These are phyloP conservation scores for Eonycteris spelaea DNA, from an alignment of 2,113 vertebrate genomes.

Conservation along the genomic window DNA sequence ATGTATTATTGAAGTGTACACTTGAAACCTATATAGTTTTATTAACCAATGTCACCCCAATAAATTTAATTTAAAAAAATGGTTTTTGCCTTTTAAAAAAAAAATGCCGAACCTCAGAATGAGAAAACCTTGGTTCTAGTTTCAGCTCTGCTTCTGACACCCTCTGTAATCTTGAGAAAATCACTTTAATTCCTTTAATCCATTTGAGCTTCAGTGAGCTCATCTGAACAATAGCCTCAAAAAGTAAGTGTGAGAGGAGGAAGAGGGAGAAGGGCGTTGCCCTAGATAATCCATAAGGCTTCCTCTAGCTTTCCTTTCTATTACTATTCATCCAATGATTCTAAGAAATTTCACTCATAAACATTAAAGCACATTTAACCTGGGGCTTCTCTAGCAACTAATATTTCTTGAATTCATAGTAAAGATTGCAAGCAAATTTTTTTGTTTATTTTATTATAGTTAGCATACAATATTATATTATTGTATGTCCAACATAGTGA, in stretches of 20 bases:
- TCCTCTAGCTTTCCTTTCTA: background rate
- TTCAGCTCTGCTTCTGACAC: background rate
- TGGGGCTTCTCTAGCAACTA: background rate
- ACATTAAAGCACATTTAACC: background rate
- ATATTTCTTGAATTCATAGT: too few species aligned
- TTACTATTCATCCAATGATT: background rate
- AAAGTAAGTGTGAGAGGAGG: background rate
- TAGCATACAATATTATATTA: too few species aligned
- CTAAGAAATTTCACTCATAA: background rate
- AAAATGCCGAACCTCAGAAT: background rate
- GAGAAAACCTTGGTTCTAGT: background rate
- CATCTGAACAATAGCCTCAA: background rate
- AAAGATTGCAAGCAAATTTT: too few species aligned
- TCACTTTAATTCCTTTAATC: slow-evolving; percentile 25
- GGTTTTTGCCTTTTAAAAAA: too few species aligned
- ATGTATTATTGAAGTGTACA: too few species aligned
- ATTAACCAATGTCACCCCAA: too few species aligned
- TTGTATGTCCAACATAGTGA: too few species aligned
- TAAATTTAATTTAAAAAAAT: too few species aligned
- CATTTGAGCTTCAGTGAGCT: background rate
- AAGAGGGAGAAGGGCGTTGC: background rate
- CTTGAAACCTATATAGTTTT: too few species aligned
- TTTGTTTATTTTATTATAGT: too few species aligned
- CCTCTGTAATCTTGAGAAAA: background rate
- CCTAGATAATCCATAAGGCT: background rate